Conservation (phyloP, 2,888 invertebrate genomes). For the Aporophyla nigra region DNA sequence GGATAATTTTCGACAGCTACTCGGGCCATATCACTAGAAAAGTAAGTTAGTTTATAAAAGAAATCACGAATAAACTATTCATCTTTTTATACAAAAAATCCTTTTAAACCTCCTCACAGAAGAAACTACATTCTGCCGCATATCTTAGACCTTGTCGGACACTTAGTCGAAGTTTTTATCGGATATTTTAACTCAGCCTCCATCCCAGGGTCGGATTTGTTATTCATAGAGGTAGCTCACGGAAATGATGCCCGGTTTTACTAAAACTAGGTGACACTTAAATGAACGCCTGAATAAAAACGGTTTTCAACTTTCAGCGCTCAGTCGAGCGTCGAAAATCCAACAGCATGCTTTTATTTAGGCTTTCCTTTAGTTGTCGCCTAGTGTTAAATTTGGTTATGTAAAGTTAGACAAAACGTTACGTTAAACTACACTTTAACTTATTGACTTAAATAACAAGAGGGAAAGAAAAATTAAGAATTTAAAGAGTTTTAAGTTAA, state of each 20-base stretch:
- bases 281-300: background rate
- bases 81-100: slow-evolving; percentile 10
- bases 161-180: slow-evolving; percentile 55
- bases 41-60: background rate
- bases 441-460: slow-evolving; percentile 45
- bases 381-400: background rate
- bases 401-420: background rate
- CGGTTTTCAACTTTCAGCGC: background rate
- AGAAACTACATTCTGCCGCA: slow-evolving; percentile 31
- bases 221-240: slow-evolving; percentile 59
- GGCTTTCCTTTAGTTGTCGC: background rate
- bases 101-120: background rate
- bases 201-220: slow-evolving; percentile 33
- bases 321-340: background rate
- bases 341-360: background rate
- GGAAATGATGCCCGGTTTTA: slow-evolving; percentile 17
- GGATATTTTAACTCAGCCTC: slow-evolving; percentile 56
- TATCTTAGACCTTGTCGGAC: slow-evolving; percentile 33
- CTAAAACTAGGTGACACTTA: background rate
- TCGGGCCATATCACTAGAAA: too few species aligned
- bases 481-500: slow-evolving; percentile 11
- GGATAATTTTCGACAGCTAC: too few species aligned
- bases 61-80: slow-evolving; percentile 2
- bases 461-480: slow-evolving; percentile 26
- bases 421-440: slow-evolving; percentile 4